Evolutionary conservation across 2,113 vertebrate genomes (phyloP), one percentile per base, ranked within the genome.

Genomic region (pig (Sus scrofa)): DNA sequence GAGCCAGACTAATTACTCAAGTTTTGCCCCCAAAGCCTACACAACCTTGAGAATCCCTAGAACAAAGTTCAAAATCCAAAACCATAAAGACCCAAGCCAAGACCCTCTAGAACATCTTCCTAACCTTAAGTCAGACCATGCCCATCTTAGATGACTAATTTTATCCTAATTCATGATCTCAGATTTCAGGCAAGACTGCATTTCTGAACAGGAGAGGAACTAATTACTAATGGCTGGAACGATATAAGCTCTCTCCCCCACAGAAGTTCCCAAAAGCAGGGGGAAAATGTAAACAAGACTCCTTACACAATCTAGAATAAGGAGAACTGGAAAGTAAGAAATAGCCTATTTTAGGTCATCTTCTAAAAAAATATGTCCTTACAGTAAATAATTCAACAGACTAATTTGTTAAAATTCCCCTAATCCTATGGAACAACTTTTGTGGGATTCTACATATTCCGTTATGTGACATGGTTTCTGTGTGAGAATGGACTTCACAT

Each of bases 251-350:
- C 18, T 32, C 22, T 63, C 32, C 52, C 39, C 18, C 30, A 83
- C n/a, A 95, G 32, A 94, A 84, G 86, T 77, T 94, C 86, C 44
- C 63, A 89, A 96, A 96, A 90, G 52, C 44, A 50, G 3, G 37
- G 18, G 24, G 44, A 4, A 58, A 71, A 73, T 71, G 7, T 62
- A 85, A 73, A 20, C 62, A 73, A 50, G 4, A 95, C 58, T 81
- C 67, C 68, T 86, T 52, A 58, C n/a, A 81, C 19, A 74, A 86
- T 79, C 83, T 70, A 85, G 6, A 92, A 67, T 85, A 89, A 94
- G 32, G 56, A 94, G 37, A 96, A 81, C 24, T 54, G 15, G 11
- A 83, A 44, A 79, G 60, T 85, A 70, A 73, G 24, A 34, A 56
- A 34, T 15, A 58, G 54, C 54, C 77, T 58, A 70, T 91, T 91